Conservation (phyloP, 2,113 vertebrate species). For the Pachypanchax playfairii region DNA sequence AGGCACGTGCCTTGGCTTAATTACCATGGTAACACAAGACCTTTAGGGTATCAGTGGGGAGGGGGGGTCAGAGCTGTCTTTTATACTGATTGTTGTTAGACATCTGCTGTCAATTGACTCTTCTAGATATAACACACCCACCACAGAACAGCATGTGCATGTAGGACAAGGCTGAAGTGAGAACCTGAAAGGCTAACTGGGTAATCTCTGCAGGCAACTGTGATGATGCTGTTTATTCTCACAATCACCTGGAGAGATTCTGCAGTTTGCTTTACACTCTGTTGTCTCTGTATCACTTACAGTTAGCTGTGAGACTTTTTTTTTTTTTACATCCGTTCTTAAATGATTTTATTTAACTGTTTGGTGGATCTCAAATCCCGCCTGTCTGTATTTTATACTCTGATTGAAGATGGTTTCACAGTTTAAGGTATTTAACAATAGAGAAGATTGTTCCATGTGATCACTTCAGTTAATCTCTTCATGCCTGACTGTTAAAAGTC, state of each 20-base stretch:
- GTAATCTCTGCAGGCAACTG: conserved; percentile 99
- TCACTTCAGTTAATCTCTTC: conserved; percentile 41
- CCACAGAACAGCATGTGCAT: conserved; percentile 18
- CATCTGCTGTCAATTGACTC: conserved; percentile 68
- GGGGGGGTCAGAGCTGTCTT: conserved; percentile 52
- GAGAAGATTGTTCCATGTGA: conserved; percentile 23
- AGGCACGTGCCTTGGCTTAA: conserved; percentile 88
- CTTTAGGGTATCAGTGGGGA: conserved; percentile 72
- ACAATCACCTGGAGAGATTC: conserved; percentile 95
- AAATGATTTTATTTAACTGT: neutral
- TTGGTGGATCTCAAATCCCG: neutral
- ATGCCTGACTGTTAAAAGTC: conserved; percentile 43
- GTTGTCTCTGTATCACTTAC: neutral
- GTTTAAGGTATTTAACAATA: conserved; percentile 35
- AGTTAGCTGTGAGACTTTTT: neutral
- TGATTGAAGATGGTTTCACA: conserved; percentile 50
- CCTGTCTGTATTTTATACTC: conserved; percentile 11
- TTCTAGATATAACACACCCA: conserved; percentile 30
- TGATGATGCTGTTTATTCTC: conserved; percentile 86
- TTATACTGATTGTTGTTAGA: conserved; percentile 70
- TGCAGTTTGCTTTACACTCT: conserved; percentile 76
- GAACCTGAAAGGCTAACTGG: conserved; percentile 81
- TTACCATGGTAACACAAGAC: conserved; percentile 87
- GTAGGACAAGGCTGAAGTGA: conserved; percentile 6
- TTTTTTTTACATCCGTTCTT: neutral